phyloP scores from a whole-genome alignment of 2,888 invertebrate genomes.

The Diadegma fenestrale region DNA sequence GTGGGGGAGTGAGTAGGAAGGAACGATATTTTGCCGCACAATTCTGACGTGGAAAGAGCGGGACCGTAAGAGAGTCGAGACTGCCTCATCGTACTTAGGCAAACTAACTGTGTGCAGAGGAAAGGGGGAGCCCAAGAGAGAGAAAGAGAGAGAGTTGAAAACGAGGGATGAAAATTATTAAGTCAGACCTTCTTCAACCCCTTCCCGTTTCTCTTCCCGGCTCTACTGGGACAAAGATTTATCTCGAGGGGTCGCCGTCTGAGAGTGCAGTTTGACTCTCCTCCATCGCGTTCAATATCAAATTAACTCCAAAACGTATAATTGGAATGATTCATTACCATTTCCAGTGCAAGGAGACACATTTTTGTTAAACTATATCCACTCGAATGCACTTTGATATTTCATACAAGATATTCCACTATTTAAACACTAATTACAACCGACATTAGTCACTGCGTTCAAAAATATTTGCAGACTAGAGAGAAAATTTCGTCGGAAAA shows the following conservation, averaged over 20 bases:
- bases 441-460: background rate
- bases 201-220: slow-evolving; percentile 6
- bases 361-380: background rate
- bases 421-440: background rate
- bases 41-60: slow-evolving; percentile 14
- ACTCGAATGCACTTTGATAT: background rate
- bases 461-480: background rate
- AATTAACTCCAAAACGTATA: slow-evolving; percentile 39
- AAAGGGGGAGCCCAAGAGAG: slow-evolving; percentile 11
- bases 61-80: slow-evolving; percentile 23
- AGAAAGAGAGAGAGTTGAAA: slow-evolving; percentile 43
- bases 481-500: no score
- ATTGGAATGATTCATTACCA: slow-evolving; percentile 22
- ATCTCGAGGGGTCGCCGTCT: slow-evolving; percentile 35
- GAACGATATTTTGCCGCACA: slow-evolving; percentile 20
- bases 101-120: slow-evolving; percentile 60
- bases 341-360: background rate
- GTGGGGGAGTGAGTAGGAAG: background rate
- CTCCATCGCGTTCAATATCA: slow-evolving; percentile 9
- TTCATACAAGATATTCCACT: background rate
- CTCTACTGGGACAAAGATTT: slow-evolving; percentile 50
- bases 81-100: slow-evolving; percentile 40
- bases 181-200: slow-evolving; percentile 38
- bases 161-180: slow-evolving; percentile 65
- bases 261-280: slow-evolving; percentile 15